These are phyloP conservation scores for Diorhabda carinulata DNA, from an alignment of 1,140 invertebrate species.

Conservation along the genomic window DNA sequence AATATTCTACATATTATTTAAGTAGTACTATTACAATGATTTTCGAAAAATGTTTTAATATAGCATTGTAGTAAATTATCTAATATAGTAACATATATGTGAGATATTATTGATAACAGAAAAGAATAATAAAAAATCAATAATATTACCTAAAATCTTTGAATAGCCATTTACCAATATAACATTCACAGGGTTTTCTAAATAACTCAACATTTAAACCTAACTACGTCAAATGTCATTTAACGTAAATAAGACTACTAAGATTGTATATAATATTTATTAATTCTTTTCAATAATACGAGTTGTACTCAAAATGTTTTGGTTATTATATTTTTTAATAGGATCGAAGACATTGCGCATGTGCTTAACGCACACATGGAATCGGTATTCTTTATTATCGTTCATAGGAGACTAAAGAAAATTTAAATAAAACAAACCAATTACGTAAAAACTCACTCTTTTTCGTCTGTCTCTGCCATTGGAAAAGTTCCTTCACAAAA, in stretches of 20 bases:
- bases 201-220: background rate
- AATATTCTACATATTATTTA: too few relatives aligned
- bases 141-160: too few relatives aligned
- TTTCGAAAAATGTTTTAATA: too few relatives aligned
- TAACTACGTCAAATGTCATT: background rate
- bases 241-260: background rate
- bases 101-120: too few relatives aligned
- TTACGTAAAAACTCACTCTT: conserved; percentile 17
- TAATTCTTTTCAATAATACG: conserved; percentile 1
- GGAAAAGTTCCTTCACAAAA: background rate
- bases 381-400: conserved; percentile 11
- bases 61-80: too few relatives aligned
- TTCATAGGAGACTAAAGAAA: conserved; percentile 10
- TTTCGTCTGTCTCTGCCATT: conserved; percentile 16
- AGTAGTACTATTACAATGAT: too few relatives aligned
- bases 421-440: conserved; percentile 14
- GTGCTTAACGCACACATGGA: conserved; percentile 18
- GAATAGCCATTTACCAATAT: background rate
- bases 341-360: conserved; percentile 22
- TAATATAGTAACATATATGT: too few relatives aligned
- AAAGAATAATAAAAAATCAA: too few relatives aligned
- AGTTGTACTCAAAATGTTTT: conserved; percentile 9
- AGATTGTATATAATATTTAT: background rate
- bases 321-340: conserved; percentile 1
- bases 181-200: background rate